Evolutionary conservation across 1,140 invertebrate genomes (phyloP).

Genomic region (Heliconius hewitsoni): DNA sequence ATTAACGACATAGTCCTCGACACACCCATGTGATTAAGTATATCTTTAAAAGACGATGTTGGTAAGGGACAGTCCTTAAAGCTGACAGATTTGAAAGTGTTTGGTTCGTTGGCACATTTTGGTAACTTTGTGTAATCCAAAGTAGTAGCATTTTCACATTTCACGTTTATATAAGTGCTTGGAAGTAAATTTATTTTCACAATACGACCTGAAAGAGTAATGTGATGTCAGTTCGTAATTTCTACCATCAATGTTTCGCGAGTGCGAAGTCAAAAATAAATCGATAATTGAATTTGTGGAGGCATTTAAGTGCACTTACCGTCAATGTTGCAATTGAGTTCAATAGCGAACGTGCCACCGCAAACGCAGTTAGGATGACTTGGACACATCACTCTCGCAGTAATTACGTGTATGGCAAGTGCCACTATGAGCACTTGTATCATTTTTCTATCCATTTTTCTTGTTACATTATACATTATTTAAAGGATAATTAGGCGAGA

Average conservation of each 20-base stretch:
- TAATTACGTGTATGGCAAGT: constrained; percentile 66
- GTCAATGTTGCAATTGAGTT: constrained; percentile 77
- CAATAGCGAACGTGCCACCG: constrained; percentile 69
- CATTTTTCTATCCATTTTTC: constrained; percentile 60
- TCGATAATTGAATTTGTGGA: constrained; percentile 1
- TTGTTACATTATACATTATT: constrained; percentile 45
- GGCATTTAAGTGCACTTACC: constrained; percentile 64
- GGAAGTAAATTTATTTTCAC: constrained; percentile 72
- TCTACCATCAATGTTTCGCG: neutral
- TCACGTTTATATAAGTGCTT: constrained; percentile 68
- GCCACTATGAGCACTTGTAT: constrained; percentile 57
- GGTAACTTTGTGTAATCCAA: constrained; percentile 71
- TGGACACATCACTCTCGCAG: constrained; percentile 64
- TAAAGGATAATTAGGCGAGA: neutral
- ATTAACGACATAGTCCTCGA: constrained; percentile 69
- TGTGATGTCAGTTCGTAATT: neutral
- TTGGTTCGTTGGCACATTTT: constrained; percentile 63
- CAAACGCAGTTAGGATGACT: constrained; percentile 77
- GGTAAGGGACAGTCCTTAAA: constrained; percentile 78
- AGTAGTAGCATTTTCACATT: constrained; percentile 67
- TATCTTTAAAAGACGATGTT: constrained; percentile 68
- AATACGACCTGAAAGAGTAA: constrained; percentile 59
- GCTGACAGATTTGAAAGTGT: constrained; percentile 72
- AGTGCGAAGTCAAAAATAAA: constrained; percentile 7
- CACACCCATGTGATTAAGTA: constrained; percentile 69